A percentile compares a stretch with the other conserved stretches of the same genome.
Evolutionary conservation across 2,888 invertebrate genomes (phyloP).

Genomic region (Petrolisthes cinctipes): DNA sequence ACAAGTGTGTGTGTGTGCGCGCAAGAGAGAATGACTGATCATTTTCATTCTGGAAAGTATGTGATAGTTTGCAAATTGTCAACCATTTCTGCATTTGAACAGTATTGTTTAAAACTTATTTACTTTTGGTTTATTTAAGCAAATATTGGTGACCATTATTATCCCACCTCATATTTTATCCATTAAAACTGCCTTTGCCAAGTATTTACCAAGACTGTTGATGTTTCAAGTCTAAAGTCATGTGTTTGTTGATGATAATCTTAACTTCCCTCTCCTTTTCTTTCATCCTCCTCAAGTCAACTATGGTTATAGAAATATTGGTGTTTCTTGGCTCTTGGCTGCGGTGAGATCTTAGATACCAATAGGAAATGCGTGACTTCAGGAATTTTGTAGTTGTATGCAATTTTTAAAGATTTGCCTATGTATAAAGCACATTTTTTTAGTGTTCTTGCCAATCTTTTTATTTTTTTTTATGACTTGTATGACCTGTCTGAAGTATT

Average conservation of each 20-base stretch:
- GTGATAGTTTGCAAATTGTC: too few species aligned
- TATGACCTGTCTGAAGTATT: conserved; percentile 43
- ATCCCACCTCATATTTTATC: too few species aligned
- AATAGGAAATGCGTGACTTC: conserved; percentile 53
- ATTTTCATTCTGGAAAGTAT: too few species aligned
- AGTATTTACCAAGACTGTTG: conserved; percentile 22
- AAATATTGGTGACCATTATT: too few species aligned
- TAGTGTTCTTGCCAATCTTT: conserved; percentile 58
- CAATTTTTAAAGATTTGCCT: conserved; percentile 42
- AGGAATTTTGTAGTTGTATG: conserved; percentile 53
- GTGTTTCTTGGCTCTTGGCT: conserved; percentile 45
- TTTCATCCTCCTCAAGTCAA: conserved; percentile 27
- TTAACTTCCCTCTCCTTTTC: conserved; percentile 21
- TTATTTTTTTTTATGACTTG: conserved; percentile 43
- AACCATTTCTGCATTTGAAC: too few species aligned
- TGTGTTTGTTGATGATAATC: conserved; percentile 45
- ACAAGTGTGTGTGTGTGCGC: too few species aligned
- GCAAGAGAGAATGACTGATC: too few species aligned
- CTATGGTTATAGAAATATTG: conserved; percentile 38
- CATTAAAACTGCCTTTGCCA: conserved; percentile 33
- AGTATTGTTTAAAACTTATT: too few species aligned
- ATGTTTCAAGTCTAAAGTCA: conserved; percentile 38
- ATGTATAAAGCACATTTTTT: conserved; percentile 53
- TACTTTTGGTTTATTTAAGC: too few species aligned
- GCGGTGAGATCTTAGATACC: conserved; percentile 35